A percentile compares a stretch with the other conserved stretches of the same genome.
phyloP scores from a whole-genome alignment of 2,797 vertebrate genomes.

The Notolabrus celidotus region DNA sequence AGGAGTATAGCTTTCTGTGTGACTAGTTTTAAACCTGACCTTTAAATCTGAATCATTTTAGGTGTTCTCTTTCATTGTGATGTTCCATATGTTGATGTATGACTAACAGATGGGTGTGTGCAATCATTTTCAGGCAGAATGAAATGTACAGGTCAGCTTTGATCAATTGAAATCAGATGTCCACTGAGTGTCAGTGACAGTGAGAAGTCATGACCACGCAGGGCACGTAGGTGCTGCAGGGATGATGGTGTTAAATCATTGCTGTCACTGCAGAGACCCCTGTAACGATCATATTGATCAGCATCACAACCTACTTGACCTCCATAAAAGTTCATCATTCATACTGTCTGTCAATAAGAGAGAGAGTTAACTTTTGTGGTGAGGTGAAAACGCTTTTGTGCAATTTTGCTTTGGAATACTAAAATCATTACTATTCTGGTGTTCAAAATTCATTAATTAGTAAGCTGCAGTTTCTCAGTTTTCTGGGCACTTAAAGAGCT shows the following conservation, averaged over 20 bases:
- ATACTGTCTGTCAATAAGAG: constrained; percentile 1
- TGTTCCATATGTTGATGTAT: too few relatives aligned
- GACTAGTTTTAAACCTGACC: too few relatives aligned
- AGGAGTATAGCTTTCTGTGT: too few relatives aligned
- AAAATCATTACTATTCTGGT: too few relatives aligned
- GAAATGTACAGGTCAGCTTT: background rate
- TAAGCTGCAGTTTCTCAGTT: too few relatives aligned
- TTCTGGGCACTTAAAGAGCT: too few relatives aligned
- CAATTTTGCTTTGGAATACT: too few relatives aligned
- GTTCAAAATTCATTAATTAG: background rate
- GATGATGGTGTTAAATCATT: constrained; percentile 40
- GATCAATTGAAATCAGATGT: constrained; percentile 25
- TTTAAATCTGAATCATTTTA: too few relatives aligned
- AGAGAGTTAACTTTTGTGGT: background rate
- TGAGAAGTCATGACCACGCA: constrained; percentile 24
- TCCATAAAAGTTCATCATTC: background rate
- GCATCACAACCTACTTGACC: background rate
- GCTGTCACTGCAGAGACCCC: constrained; percentile 12
- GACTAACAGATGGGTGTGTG: too few relatives aligned
- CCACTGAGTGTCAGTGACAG: constrained; percentile 19
- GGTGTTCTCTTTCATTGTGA: too few relatives aligned
- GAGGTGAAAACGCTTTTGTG: background rate
- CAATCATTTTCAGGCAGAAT: background rate
- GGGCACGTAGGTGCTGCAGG: constrained; percentile 1
- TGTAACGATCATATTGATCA: constrained; percentile 10